These are phyloP conservation scores for Clunio marinus DNA, from an alignment of 2,888 invertebrate species.

Conservation along the genomic window DNA sequence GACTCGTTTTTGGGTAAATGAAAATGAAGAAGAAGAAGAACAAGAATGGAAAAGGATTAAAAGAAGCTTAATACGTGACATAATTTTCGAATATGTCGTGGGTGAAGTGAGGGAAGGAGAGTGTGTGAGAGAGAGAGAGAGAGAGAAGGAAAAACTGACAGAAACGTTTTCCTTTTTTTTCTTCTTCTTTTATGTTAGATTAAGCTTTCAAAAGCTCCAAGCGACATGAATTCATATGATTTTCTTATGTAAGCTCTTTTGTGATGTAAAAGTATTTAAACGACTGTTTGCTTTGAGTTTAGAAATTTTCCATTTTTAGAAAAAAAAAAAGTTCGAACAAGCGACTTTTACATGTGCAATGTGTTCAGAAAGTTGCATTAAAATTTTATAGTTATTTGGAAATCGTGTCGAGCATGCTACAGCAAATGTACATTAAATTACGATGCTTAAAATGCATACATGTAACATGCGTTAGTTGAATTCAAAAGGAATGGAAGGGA, in stretches of 20 bases:
- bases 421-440: slow-evolving; percentile 18
- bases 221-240: neutral
- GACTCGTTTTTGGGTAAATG: too few species aligned
- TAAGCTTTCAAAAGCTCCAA: neutral
- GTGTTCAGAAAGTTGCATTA: slow-evolving; percentile 7
- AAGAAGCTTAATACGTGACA: slow-evolving; percentile 11
- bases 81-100: slow-evolving; percentile 5
- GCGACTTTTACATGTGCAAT: neutral
- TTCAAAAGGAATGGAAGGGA: neutral
- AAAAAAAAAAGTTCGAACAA: neutral
- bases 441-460: slow-evolving; percentile 7
- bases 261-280: slow-evolving; percentile 7
- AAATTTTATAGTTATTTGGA: slow-evolving; percentile 31
- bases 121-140: too few species aligned
- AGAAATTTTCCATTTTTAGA: too few species aligned
- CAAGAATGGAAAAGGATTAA: neutral
- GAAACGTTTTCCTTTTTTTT: neutral
- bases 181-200: neutral
- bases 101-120: too few species aligned
- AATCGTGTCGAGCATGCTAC: slow-evolving; percentile 24
- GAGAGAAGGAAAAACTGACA: too few species aligned
- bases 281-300: neutral
- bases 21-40: neutral
- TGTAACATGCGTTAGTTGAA: slow-evolving; percentile 23
- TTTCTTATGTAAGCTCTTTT: neutral